phyloP scores from a whole-genome alignment of 2,888 invertebrate species.

The Trimorus sp. region DNA sequence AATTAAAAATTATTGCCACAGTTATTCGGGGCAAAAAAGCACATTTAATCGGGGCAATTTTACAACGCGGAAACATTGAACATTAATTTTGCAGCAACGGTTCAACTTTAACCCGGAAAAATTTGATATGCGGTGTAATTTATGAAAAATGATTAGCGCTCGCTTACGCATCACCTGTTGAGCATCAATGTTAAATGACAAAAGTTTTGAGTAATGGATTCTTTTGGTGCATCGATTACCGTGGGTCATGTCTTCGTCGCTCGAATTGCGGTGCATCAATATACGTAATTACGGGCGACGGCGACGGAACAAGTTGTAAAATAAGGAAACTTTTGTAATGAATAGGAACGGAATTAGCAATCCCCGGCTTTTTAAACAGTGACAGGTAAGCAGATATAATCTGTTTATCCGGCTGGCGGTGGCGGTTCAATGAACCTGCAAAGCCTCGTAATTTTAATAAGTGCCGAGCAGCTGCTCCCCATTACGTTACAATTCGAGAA shows the following conservation, averaged over 20 bases:
- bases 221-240: conserved; percentile 55
- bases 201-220: conserved; percentile 63
- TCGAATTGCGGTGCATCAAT: conserved; percentile 50
- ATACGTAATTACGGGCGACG: conserved; percentile 53
- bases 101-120: neutral
- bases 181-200: conserved; percentile 52
- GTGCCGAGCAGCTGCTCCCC: conserved; percentile 6
- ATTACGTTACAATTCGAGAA: conserved; percentile 10
- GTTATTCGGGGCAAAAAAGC: too few relatives aligned
- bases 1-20: too few relatives aligned
- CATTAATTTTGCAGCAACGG: neutral
- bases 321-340: conserved; percentile 56
- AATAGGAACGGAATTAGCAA: conserved; percentile 38
- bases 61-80: neutral
- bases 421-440: conserved; percentile 12
- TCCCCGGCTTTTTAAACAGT: conserved; percentile 10
- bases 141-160: conserved; percentile 17
- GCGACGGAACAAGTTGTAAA: conserved; percentile 44
- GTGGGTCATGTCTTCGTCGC: conserved; percentile 39
- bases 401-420: conserved; percentile 10
- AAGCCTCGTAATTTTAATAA: conserved; percentile 31
- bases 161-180: conserved; percentile 58
- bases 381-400: conserved; percentile 37
- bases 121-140: neutral
- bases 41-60: too few relatives aligned